These are phyloP conservation scores for Eclectus roratus DNA, from an alignment of 2,113 vertebrate species.

Conservation along the genomic window DNA sequence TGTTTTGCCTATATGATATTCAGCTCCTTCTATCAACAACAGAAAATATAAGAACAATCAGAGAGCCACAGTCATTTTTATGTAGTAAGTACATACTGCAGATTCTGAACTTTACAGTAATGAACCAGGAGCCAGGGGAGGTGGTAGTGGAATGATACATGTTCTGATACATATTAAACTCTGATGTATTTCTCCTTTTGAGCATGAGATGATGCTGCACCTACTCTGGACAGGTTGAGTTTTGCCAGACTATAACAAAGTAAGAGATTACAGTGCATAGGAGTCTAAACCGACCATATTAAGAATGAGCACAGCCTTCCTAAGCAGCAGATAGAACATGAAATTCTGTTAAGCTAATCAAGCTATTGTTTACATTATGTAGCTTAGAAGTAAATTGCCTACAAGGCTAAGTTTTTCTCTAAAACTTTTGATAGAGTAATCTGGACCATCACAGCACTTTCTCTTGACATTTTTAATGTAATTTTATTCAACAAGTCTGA, in stretches of 20 bases:
- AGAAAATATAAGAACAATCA: neutral
- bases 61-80: neutral
- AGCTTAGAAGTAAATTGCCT: neutral
- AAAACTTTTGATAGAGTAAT: neutral
- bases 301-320: rapidly evolving
- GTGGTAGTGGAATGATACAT: neutral
- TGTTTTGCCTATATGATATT: neutral
- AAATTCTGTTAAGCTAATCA: neutral
- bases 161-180: neutral
- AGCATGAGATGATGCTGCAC: neutral
- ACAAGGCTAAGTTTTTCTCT: neutral
- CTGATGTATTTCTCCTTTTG: neutral
- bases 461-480: neutral
- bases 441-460: neutral
- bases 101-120: neutral
- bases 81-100: neutral
- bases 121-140: neutral
- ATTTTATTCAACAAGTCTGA: neutral
- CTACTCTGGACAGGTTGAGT: neutral
- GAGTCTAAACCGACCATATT: neutral
- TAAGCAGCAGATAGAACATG: neutral
- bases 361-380: neutral
- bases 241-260: neutral
- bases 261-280: neutral
- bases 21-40: neutral